Conservation (phyloP, 1,140 invertebrate genomes). For the Macrobrachium nipponense region DNA sequence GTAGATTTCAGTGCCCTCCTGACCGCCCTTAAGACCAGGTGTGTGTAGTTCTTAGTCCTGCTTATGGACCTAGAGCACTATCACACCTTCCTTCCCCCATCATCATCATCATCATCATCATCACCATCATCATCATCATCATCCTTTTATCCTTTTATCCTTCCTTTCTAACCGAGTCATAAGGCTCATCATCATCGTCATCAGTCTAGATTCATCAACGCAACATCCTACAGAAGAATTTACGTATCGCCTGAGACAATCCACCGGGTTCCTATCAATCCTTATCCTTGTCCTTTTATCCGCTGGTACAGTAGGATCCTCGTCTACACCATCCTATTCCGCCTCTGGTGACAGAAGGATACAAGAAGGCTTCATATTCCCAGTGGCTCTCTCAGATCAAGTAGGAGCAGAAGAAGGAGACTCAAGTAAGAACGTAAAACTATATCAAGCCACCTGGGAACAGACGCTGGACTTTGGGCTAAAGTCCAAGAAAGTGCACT, state of each 20-base stretch:
- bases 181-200: neutral
- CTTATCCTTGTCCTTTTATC: neutral
- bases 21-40: conserved; percentile 20
- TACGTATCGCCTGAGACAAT: neutral
- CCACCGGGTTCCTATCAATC: neutral
- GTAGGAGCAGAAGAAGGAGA: no score
- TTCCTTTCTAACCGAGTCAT: neutral
- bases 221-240: neutral
- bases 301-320: conserved; percentile 11
- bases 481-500: no score
- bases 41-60: conserved; percentile 4
- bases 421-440: no score
- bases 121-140: neutral
- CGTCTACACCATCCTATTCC: conserved; percentile 8
- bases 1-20: conserved; percentile 22
- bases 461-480: no score
- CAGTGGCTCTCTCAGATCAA: neutral
- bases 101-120: conserved; percentile 3
- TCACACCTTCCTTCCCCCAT: conserved; percentile 1
- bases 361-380: neutral
- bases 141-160: conserved; percentile 3
- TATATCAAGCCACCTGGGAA: no score
- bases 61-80: neutral
- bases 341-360: conserved; percentile 20
- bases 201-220: neutral